Evolutionary conservation across 37 sponge, comb jelly and placozoan genomes (phyloP).

Genomic region (Sycon ciliatum): DNA sequence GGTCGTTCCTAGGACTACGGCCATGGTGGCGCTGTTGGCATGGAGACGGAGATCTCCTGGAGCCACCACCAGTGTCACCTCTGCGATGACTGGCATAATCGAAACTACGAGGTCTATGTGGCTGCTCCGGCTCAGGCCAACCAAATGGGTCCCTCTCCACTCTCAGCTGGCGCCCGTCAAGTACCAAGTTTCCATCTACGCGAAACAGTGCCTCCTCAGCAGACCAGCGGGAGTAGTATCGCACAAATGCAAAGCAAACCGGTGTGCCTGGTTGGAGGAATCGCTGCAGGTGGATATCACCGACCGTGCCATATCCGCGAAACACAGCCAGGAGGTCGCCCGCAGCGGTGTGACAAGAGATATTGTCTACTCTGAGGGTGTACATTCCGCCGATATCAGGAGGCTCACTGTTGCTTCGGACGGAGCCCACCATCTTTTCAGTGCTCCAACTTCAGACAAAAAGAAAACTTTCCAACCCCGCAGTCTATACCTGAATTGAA

Average conservation of each 20-base stretch:
- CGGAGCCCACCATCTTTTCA: too few relatives aligned
- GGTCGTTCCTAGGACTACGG: too few relatives aligned
- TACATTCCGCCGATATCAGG: constrained; percentile 70
- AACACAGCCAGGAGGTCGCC: constrained; percentile 73
- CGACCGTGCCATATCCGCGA: constrained; percentile 72
- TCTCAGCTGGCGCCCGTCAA: constrained; percentile 84
- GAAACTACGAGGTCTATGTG: too few relatives aligned
- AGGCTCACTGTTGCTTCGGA: too few relatives aligned
- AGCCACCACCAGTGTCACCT: too few relatives aligned
- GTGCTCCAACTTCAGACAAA: too few relatives aligned
- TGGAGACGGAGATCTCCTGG: too few relatives aligned
- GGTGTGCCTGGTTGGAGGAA: constrained; percentile 74
- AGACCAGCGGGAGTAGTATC: constrained; percentile 61
- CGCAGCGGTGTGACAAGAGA: constrained; percentile 63
- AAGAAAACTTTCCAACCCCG: too few relatives aligned
- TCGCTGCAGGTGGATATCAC: constrained; percentile 84
- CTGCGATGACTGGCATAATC: too few relatives aligned
- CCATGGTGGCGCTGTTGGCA: too few relatives aligned
- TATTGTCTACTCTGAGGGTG: constrained; percentile 86
- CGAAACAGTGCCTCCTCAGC: constrained; percentile 89
- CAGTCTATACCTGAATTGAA: too few relatives aligned
- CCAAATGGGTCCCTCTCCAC: constrained; percentile 72
- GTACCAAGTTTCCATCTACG: constrained; percentile 67
- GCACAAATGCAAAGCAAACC: constrained; percentile 82
- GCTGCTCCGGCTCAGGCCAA: too few relatives aligned